Percentiles rank a stretch among this genome's conserved stretches.
These are phyloP conservation scores for Xiphophorus birchmanni DNA, from an alignment of 2,797 vertebrate species.

Conservation along the genomic window DNA sequence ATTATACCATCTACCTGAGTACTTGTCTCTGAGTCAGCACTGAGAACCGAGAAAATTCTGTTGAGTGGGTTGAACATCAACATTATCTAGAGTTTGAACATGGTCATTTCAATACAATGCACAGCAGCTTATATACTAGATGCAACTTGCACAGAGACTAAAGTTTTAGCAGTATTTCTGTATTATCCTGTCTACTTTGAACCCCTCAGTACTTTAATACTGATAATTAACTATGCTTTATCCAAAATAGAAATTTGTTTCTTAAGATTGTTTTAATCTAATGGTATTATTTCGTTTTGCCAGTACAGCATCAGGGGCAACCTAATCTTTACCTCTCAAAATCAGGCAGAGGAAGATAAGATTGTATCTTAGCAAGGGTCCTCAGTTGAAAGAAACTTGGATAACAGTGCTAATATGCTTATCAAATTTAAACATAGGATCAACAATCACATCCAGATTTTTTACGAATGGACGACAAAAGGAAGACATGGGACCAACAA, in stretches of 20 bases:
- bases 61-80: not conserved
- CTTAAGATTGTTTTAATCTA: not conserved
- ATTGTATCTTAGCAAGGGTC: too few relatives aligned
- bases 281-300: not conserved
- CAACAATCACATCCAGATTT: too few relatives aligned
- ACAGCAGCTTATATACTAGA: not conserved
- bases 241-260: not conserved
- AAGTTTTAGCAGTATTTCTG: not conserved
- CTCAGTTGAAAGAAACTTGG: too few relatives aligned
- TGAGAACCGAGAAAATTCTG: not conserved
- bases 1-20: not conserved
- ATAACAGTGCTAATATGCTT: too few relatives aligned
- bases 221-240: not conserved
- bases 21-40: not conserved
- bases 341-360: too few relatives aligned
- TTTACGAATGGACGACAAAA: too few relatives aligned
- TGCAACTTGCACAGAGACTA: not conserved
- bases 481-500: too few relatives aligned
- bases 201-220: not conserved
- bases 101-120: not conserved
- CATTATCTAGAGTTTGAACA: not conserved
- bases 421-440: too few relatives aligned
- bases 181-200: not conserved
- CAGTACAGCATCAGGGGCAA: not conserved
- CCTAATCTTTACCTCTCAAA: not conserved